Base-by-base conservation (phyloP, 2,797 vertebrate genomes). In the Pangasius mekongensis region DNA sequence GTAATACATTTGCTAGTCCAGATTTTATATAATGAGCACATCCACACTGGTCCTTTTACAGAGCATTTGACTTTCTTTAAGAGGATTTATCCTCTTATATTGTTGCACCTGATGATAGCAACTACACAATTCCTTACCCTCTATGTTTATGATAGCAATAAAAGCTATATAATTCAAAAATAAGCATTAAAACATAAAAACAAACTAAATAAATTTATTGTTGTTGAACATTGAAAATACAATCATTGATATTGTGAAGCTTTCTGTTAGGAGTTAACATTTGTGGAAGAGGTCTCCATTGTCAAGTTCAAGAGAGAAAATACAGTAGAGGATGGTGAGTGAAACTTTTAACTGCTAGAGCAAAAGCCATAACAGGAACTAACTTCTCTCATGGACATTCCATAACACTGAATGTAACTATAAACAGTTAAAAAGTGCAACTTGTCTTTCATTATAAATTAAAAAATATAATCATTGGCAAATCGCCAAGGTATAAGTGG, bases 1-100 rank as follows among this genome's bases (percentile, higher is more conserved):
- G 73, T 86, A 85, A 87, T 67, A 62, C 43, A 84, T 56, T 47
- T 62, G 47, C 69, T 89, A 67, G 85, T 87, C 80, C 0, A 14
- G 20, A 18, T 4, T 62, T 83, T 47, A 39, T 39, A 58, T 36
- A 56, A 24, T 36, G 10, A 81, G 22, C 20, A 81, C 77, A 39
- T 24, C 20, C 54, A 22, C 10, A 14, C 9, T 24, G 56, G 20
- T 73, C 20, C 43, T 67, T 87, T 86, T 85, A 56, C 60, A n/a
- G 52, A 10, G 54, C 52, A 62, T 73, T 80, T 56, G 74, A 43
- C 54, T 87, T 66, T 87, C 87, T 60, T 64, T 58, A 18, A 58
- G n/a, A 47, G 1, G 39, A 49, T n/a, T 16, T 49, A 27, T 47
- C 13, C 1, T n/a, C 0, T 69, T 18, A 69, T 69, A 36, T 69